Base-by-base conservation (phyloP, 2,888 invertebrate genomes). In the Glyphotaelius pellucidus region DNA sequence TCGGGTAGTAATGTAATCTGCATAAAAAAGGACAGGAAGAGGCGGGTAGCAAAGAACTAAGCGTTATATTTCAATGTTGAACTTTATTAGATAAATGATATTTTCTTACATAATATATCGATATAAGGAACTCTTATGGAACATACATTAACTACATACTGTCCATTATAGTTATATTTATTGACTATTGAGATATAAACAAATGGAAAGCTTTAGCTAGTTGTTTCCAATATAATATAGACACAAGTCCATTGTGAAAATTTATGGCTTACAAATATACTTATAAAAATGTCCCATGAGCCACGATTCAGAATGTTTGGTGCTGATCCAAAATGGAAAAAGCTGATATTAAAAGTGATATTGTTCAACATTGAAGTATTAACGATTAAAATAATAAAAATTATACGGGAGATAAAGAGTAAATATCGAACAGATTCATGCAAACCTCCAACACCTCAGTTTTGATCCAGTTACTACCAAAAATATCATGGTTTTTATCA, bases 1-100 rank as follows among this genome's bases (percentile, higher is more conserved):
- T 3, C 47, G 15, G 47, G 14, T 47, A 14, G 47, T n/a, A n/a
- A n/a, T n/a, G n/a, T n/a, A n/a, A n/a, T 52, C 38, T 38, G 47
- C 47, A 47, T 52, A 4, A 67, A 67, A 67, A 67, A 25, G 67
- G 67, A 67, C 67, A n/a, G 38, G 35, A 80, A 31, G 80, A 30
- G 30, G n/a, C 3, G 81, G 80, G 81, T 38, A 81, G 47, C 81
- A 47, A 90, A 90, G 15, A 80, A 90, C 32, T 67, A 30, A 80
- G 38, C 52, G 90, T 52, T 81, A 90, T 81, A 81, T 47, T 90
- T 90, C 90, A 90, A 90, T 90, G 90, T 90, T 90, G 90, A 90
- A 90, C 90, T 90, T 90, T 90, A 90, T 90, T 90, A 30, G 32
- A 81, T 81, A 90, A 90, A 90, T 47, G 31, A 89, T 32, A 80